These are phyloP conservation scores for Panulirus ornatus DNA, from an alignment of 1,140 invertebrate species.

Conservation along the genomic window DNA sequence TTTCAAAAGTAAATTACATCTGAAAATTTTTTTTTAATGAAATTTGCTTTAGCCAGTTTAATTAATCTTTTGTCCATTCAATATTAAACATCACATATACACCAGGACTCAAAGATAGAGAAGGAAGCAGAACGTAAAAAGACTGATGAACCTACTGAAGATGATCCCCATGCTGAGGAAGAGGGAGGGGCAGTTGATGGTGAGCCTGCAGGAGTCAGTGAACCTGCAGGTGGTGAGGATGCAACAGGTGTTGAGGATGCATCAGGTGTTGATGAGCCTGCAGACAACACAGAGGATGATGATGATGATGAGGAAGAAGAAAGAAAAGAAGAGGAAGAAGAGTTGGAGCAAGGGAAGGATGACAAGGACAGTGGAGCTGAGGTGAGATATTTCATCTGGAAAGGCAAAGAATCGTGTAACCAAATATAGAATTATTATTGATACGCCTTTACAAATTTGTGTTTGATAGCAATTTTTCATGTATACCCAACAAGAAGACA, in stretches of 20 bases:
- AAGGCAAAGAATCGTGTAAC: no score
- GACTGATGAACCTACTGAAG: constrained; percentile 62
- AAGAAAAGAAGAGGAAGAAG: constrained; percentile 3
- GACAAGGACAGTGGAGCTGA: constrained; percentile 5
- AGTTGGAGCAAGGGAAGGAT: background rate
- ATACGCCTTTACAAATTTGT: no score
- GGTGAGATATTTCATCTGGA: background rate
- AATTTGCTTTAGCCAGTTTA: no score
- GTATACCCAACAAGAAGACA: no score
- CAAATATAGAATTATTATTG: no score
- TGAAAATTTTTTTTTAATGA: no score
- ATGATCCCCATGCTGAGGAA: constrained; percentile 52
- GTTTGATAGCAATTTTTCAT: no score
- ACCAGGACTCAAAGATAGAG: constrained; percentile 34
- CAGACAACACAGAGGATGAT: constrained; percentile 9
- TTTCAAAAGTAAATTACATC: no score
- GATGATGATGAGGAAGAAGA: constrained; percentile 16
- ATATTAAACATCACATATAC: background rate
- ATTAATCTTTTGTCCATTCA: no score
- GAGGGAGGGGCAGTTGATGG: constrained; percentile 8
- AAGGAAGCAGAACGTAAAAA: constrained; percentile 59
- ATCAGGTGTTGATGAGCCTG: background rate
- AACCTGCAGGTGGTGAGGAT: background rate
- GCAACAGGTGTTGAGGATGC: background rate
- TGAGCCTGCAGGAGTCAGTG: background rate